Conservation (phyloP, 2,797 vertebrate species). For the Mycteria americana region DNA sequence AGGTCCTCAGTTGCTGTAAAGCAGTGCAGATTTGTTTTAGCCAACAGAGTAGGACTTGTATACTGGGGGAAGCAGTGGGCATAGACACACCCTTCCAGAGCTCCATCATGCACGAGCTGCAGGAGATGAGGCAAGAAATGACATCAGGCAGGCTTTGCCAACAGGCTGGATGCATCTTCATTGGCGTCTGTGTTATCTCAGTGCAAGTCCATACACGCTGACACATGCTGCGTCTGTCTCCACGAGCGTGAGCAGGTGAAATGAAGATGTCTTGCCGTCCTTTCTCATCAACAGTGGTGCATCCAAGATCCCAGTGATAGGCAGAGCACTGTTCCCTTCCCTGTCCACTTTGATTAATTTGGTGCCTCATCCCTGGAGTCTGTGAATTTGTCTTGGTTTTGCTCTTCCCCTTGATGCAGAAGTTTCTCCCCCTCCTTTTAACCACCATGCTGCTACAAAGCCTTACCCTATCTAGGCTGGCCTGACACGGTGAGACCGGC, state of each 20-base stretch:
- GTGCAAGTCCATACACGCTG: background rate
- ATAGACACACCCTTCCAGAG: background rate
- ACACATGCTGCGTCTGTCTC: constrained; percentile 63
- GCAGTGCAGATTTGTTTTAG: background rate
- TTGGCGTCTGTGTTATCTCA: background rate
- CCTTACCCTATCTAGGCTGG: background rate
- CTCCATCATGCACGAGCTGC: background rate
- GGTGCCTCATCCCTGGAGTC: constrained; percentile 6
- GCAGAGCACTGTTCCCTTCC: background rate
- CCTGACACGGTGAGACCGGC: background rate
- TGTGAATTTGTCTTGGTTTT: constrained; percentile 16
- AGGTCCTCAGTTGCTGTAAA: background rate
- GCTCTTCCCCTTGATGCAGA: constrained; percentile 5
- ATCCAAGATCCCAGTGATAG: constrained; percentile 44
- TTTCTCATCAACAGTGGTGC: constrained; percentile 45
- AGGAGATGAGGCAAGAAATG: background rate
- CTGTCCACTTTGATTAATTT: constrained; percentile 59
- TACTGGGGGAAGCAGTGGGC: background rate
- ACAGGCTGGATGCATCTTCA: background rate
- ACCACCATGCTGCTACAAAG: background rate
- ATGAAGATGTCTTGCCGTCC: constrained; percentile 11
- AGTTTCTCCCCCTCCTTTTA: constrained; percentile 8
- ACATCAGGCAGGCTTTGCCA: background rate
- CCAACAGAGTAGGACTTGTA: background rate
- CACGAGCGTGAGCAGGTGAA: background rate